Conservation (phyloP, 2,888 invertebrate species). For the Macropis europaea region DNA sequence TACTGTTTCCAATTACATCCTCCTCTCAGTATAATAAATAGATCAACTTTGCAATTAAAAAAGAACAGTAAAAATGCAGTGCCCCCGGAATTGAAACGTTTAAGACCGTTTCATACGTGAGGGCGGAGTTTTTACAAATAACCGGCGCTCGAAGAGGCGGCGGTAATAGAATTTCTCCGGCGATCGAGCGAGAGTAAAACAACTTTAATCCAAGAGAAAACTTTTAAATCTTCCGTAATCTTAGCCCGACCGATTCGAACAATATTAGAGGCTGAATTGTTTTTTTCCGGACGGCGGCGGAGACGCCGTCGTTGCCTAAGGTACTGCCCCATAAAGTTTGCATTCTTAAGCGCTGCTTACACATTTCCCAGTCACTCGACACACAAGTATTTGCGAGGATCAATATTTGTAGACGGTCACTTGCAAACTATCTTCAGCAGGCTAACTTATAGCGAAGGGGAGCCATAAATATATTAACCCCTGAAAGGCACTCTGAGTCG, state of each 20-base stretch:
- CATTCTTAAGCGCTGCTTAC: constrained; percentile 14
- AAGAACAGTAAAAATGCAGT: background rate
- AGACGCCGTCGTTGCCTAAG: background rate
- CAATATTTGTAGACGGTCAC: constrained; percentile 35
- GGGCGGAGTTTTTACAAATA: constrained; percentile 23
- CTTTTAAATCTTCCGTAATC: constrained; percentile 44
- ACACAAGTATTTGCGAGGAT: constrained; percentile 18
- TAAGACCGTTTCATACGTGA: background rate
- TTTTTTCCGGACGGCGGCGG: background rate
- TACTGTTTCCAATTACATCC: too few species aligned
- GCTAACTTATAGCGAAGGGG: background rate
- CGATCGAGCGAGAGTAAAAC: constrained; percentile 5
- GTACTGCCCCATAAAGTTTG: background rate
- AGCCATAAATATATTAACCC: constrained; percentile 31
- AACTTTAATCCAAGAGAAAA: constrained; percentile 38
- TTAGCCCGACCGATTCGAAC: constrained; percentile 7
- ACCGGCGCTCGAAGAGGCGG: constrained; percentile 4
- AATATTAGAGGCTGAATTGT: constrained; percentile 25
- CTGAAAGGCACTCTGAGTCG: background rate
- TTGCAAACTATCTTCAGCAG: background rate
- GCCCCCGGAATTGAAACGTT: constrained; percentile 12
- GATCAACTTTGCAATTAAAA: background rate
- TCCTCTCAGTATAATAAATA: too few species aligned
- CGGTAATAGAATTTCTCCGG: constrained; percentile 34
- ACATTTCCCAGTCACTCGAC: constrained; percentile 17